Percentiles rank a stretch among this genome's conserved stretches.
These are phyloP conservation scores for Zaprionus lachaisei DNA, from an alignment of 1,140 invertebrate species.

Conservation along the genomic window DNA sequence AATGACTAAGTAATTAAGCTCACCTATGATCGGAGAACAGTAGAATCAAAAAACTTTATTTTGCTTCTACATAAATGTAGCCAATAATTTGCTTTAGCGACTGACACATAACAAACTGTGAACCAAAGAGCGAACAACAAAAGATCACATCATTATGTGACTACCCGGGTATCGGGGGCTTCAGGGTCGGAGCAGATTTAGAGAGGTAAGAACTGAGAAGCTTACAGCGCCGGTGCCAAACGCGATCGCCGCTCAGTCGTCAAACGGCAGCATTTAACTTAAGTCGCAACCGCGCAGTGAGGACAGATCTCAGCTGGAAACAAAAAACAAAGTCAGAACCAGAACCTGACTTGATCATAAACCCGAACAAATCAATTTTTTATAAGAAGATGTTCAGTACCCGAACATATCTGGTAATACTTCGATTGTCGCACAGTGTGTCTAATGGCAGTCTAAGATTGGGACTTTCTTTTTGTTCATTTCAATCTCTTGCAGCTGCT, in stretches of 20 bases:
- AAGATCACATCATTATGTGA: constrained; percentile 63
- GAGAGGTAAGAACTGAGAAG: constrained; percentile 31
- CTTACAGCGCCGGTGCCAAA: constrained; percentile 61
- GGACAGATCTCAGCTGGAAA: constrained; percentile 37
- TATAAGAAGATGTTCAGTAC: constrained; percentile 61
- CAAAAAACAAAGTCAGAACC: constrained; percentile 22
- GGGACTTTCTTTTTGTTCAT: not conserved
- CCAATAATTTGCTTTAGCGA: constrained; percentile 70
- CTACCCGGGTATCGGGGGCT: constrained; percentile 7
- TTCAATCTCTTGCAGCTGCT: constrained; percentile 36
- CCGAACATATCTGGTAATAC: constrained; percentile 68
- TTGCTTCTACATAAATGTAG: constrained; percentile 45
- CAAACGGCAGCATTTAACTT: constrained; percentile 76
- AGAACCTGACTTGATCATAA: constrained; percentile 8
- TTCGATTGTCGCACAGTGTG: constrained; percentile 49
- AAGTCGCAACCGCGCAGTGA: constrained; percentile 63
- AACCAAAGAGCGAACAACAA: constrained; percentile 33
- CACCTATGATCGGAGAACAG: not conserved
- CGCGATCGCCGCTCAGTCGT: constrained; percentile 67
- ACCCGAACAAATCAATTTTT: constrained; percentile 4
- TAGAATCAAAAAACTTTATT: constrained; percentile 11
- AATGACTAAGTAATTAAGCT: constrained; percentile 24
- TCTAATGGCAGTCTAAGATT: constrained; percentile 3
- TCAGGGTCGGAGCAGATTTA: constrained; percentile 18
- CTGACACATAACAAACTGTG: constrained; percentile 29